Base-by-base conservation (phyloP, 1,140 invertebrate species). In the silkworm (Bombyx mori) region DNA sequence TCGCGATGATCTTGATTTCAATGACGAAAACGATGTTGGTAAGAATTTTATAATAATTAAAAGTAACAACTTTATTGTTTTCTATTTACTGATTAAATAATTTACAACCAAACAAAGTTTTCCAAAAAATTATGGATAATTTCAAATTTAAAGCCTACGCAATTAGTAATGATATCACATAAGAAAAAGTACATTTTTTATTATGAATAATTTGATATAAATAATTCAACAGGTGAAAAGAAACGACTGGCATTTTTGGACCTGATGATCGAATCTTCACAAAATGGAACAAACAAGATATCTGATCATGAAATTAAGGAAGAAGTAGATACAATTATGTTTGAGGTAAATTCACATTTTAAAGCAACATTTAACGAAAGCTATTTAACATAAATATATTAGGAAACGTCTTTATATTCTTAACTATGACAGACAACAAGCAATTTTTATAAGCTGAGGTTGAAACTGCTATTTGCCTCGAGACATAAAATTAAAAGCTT, bases 261-360 rank as follows among this genome's bases (percentile, higher is more conserved):
- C 76, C 89, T 96, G 50, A 89, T 98, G 88, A 86, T 98, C 1
- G 92, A 95, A 91, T 79, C 80, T 10, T 75, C 83, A 12, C 81
- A 84, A 62, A 82, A 77, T 53, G 81, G 81, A 49, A 76, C 73
- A 4, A 71, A 82, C 51, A 71, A 81, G 22, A 86, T 86, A 43
- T 76, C 73, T 7, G 83, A 96, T 56, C 89, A 92, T 54, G 95
- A 97, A 80, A 95, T 98, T 50, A 91, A 93, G 69, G 93, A 96
- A 75, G 93, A 96, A 91, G 94, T 96, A 1, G 92, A 96, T 65
- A 96, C 94, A 0, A 96, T 96, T 58, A 95, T 96, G 93, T 95
- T 95, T 82, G 94, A 95, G 90, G 95, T 95, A 75, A 63, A 2
- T 42, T 49, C n/a, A 42, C 42, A 35, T 35, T 35, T 35, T 35